Evolutionary conservation across 2,797 vertebrate genomes (phyloP).

Genomic region (Nannoperca obscura): DNA sequence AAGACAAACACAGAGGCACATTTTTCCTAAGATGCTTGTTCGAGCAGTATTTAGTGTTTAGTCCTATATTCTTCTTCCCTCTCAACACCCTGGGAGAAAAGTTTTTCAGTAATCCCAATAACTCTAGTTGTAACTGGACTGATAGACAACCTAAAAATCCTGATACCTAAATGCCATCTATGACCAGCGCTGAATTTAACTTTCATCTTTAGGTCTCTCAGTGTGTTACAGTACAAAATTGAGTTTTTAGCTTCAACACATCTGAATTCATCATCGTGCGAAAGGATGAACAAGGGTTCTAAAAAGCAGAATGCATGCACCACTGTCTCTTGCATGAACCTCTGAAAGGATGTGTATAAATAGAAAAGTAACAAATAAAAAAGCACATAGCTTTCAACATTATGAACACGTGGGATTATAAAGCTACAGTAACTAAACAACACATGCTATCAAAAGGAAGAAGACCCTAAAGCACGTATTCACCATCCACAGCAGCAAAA

Average conservation of each 20-base stretch:
- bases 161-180: not conserved
- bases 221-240: not conserved
- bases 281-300: not conserved
- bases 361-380: not conserved
- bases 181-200: constrained; percentile 9
- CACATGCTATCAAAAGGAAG: constrained; percentile 1
- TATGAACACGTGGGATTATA: not conserved
- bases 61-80: not conserved
- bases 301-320: not conserved
- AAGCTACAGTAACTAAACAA: not conserved
- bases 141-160: not conserved
- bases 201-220: not conserved
- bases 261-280: not conserved
- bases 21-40: not conserved
- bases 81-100: not conserved
- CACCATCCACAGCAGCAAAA: not conserved
- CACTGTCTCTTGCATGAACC: not conserved
- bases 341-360: not conserved
- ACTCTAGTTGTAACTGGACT: not conserved
- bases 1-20: not conserved
- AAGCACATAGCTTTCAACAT: not conserved
- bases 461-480: not conserved
- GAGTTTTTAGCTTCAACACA: not conserved
- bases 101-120: not conserved
- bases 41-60: not conserved